Base-by-base conservation (phyloP, 2,888 invertebrate species). In the Platerodrilus igneus region DNA sequence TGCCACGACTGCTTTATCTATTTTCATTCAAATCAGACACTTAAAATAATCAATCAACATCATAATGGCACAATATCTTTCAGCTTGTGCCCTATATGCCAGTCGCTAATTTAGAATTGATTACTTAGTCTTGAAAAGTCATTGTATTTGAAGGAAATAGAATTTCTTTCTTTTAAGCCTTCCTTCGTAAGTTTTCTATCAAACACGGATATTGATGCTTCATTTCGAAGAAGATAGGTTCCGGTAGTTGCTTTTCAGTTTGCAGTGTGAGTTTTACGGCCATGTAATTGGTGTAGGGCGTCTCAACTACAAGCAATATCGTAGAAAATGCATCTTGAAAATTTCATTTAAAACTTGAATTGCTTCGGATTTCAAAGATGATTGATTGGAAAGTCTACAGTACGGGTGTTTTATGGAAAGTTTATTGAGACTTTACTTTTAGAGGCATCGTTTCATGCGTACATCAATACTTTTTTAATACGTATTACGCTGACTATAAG, bases 261-360 rank as follows among this genome's bases (percentile, higher is more conserved):
- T 42, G 47, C 45, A 45, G 43, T 48, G 42, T 38, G 41, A 45
- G 47, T 50, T 50, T 50, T 48, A 48, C 43, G 47, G 43, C 43
- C 33, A 26, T 30, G 47, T 50, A 50, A 50, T 50, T 50, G 47
- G 43, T 45, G 43, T 41, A 39, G 38, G 44, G 47, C 47, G 47
- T 41, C 37, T 44, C 41, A 43, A 38, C 50, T 50, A 45, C 45
- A 45, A 48, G 47, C 50, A 47, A 49, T 49, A 48, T 51, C 41
- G 41, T 40, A 45, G 47, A 49, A 51, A 51, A 51, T 51, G 44
- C 51, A 51, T 42, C 37, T 41, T 33, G 49, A 41, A 51, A 51
- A 51, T 51, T 49, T 49, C 49, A 47, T 47, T 51, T 51, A 42
- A 49, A 50, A 49, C 47, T 51, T 48, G 50, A 51, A 51, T 51